Conservation (phyloP, 1,140 invertebrate genomes). For the Arctopsyche grandis region DNA sequence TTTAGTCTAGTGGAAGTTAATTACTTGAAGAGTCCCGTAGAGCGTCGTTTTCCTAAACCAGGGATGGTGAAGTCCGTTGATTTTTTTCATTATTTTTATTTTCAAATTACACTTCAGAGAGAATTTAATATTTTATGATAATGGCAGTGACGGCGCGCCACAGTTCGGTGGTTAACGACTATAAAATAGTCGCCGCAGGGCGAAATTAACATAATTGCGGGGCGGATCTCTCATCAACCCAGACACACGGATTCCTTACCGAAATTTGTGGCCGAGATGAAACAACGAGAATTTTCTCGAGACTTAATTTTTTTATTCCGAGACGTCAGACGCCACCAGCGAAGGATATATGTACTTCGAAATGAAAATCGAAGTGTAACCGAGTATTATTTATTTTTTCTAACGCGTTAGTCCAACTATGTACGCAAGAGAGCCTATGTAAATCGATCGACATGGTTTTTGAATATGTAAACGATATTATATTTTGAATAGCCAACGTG, state of each 20-base stretch:
- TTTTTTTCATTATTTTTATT: constrained; percentile 2
- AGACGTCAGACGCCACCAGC: not conserved
- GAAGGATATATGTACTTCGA: too few species aligned
- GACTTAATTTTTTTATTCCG: not conserved
- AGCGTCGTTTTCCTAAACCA: not conserved
- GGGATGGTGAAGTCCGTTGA: not conserved
- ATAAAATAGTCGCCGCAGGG: constrained; percentile 34
- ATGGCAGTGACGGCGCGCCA: constrained; percentile 18
- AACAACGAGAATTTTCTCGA: too few species aligned
- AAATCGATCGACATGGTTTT: constrained; percentile 17
- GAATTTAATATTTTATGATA: constrained; percentile 30
- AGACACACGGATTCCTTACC: constrained; percentile 1
- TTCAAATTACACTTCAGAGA: not conserved
- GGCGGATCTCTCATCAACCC: not conserved
- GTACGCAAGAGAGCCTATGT: not conserved
- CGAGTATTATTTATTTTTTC: too few species aligned
- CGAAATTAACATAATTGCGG: constrained; percentile 37
- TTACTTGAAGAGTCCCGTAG: not conserved
- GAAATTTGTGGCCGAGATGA: not conserved
- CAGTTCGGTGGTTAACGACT: constrained; percentile 37
- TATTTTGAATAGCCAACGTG: not conserved
- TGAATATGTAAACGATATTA: constrained; percentile 9
- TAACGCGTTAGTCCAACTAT: too few species aligned
- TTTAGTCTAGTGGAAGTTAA: not conserved
- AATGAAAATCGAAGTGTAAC: too few species aligned